phyloP scores from a whole-genome alignment of 2,113 vertebrate genomes.

The Sitta europaea region DNA sequence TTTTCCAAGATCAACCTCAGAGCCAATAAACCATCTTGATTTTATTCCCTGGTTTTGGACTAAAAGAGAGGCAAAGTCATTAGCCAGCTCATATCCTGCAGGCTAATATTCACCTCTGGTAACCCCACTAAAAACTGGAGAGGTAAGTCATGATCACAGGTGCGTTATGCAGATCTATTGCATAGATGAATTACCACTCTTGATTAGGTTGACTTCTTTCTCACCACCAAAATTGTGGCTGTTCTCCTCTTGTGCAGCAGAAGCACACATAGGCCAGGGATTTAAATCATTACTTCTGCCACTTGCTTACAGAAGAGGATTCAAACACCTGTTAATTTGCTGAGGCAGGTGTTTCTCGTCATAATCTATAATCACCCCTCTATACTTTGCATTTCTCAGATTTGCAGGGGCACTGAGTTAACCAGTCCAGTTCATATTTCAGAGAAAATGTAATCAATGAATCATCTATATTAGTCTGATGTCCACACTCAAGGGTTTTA shows the following conservation, averaged over 20 bases:
- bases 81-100: background rate
- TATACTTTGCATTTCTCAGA: slow-evolving; percentile 13
- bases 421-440: slow-evolving; percentile 59
- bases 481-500: slow-evolving; percentile 40
- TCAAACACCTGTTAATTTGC: slow-evolving; percentile 59
- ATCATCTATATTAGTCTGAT: slow-evolving; percentile 62
- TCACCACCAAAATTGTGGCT: background rate
- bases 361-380: background rate
- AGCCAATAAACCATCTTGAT: background rate
- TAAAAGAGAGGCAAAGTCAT: background rate
- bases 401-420: slow-evolving; percentile 35
- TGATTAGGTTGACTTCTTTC: background rate
- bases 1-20: background rate
- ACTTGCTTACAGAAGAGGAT: slow-evolving; percentile 22
- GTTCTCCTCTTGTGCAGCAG: background rate
- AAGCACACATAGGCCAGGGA: background rate
- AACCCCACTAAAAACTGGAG: background rate
- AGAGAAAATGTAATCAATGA: slow-evolving; percentile 59
- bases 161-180: background rate
- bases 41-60: background rate
- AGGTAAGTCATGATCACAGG: background rate
- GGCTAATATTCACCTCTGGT: background rate
- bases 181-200: background rate
- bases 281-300: slow-evolving; percentile 13
- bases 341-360: slow-evolving; percentile 20